Conservation (phyloP, 1,140 invertebrate species). For the Drosophila pachea region DNA sequence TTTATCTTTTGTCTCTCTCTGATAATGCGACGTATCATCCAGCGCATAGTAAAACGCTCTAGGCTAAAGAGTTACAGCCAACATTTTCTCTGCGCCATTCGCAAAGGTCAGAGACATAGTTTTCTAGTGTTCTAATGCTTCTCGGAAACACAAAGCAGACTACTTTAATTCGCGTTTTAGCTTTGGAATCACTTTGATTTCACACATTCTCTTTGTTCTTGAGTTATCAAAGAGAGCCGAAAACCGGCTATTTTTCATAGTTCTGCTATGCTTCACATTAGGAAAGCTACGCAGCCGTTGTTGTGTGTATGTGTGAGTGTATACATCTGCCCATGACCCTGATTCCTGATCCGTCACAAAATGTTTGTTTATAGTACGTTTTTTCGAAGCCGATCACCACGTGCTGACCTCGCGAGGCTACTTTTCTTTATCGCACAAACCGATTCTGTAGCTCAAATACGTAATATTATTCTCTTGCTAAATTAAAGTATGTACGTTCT, state of each 20-base stretch:
- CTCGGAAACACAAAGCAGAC: too few relatives aligned
- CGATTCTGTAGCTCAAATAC: slow-evolving; percentile 36
- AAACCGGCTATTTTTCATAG: slow-evolving; percentile 3
- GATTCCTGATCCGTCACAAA: slow-evolving; percentile 26
- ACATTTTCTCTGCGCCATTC: too few relatives aligned
- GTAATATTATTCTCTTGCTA: slow-evolving; percentile 34
- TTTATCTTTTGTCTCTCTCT: slow-evolving; percentile 24
- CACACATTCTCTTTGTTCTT: background rate
- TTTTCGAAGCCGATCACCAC: slow-evolving; percentile 32
- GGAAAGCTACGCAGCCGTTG: background rate
- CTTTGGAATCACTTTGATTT: background rate
- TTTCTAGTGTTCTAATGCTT: too few relatives aligned
- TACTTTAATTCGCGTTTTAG: too few relatives aligned
- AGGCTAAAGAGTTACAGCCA: too few relatives aligned
- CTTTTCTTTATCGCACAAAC: slow-evolving; percentile 61
- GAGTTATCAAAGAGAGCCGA: background rate
- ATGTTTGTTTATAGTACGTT: slow-evolving; percentile 7
- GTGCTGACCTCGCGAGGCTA: slow-evolving; percentile 68
- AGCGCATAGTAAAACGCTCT: background rate
- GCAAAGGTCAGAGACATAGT: too few relatives aligned
- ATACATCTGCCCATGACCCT: slow-evolving; percentile 23
- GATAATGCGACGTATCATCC: slow-evolving; percentile 26
- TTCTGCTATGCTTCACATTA: background rate
- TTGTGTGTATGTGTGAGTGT: background rate
- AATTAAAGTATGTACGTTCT: background rate